phyloP scores from a whole-genome alignment of 23 tunicate species.

The Diplosoma virens region DNA sequence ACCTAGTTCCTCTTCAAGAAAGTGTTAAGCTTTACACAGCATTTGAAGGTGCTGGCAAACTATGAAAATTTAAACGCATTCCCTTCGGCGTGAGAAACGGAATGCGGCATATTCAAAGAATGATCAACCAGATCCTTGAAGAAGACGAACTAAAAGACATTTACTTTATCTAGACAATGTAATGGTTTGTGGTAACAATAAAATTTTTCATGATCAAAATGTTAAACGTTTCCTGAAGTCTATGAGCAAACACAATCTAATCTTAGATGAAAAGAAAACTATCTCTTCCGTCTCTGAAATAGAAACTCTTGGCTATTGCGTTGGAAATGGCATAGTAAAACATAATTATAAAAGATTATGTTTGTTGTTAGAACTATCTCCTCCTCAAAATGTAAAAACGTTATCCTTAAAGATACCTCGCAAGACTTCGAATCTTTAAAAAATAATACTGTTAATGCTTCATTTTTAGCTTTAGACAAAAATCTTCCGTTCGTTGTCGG shows the following conservation, averaged over 20 bases:
- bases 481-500: constrained; percentile 9
- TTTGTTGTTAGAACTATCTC: background rate
- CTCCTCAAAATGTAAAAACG: too few relatives aligned
- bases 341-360: constrained; percentile 15
- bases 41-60: too few relatives aligned
- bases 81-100: too few relatives aligned
- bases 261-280: constrained; percentile 26
- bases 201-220: constrained; percentile 38
- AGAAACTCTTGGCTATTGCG: constrained; percentile 16
- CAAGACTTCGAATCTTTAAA: constrained; percentile 7
- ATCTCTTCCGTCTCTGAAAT: background rate
- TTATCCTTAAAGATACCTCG: background rate
- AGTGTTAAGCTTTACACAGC: too few relatives aligned
- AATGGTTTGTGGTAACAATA: too few relatives aligned
- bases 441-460: background rate
- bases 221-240: constrained; percentile 1
- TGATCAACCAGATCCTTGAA: too few relatives aligned
- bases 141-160: too few relatives aligned
- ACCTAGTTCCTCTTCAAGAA: too few relatives aligned
- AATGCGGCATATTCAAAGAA: too few relatives aligned
- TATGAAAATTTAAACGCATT: too few relatives aligned
- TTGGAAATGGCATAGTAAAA: background rate
- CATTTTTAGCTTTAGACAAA: constrained; percentile 18
- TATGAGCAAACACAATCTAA: background rate
- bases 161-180: too few relatives aligned